Evolutionary conservation across 2,888 invertebrate genomes (phyloP).

Genomic region (Synergus gifuensis): DNA sequence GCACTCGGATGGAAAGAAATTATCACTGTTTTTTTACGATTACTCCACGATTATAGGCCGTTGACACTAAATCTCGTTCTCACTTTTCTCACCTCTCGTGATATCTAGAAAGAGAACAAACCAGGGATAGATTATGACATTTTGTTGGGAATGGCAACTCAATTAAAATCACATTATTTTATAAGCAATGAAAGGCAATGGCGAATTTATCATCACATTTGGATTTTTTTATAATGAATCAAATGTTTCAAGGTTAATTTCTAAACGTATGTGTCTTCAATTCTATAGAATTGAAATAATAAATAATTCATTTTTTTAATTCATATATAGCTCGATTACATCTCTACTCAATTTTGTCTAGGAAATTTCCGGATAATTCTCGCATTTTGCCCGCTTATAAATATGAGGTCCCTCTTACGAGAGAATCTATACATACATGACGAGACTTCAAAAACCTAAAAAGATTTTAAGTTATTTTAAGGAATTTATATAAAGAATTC

Average conservation of each 20-base stretch:
- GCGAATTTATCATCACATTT: not conserved
- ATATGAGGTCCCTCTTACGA: too few species aligned
- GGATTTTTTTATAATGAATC: too few species aligned
- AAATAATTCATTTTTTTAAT: too few species aligned
- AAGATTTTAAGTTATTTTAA: too few species aligned
- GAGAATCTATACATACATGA: too few species aligned
- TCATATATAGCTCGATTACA: too few species aligned
- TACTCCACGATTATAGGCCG: conserved; percentile 35
- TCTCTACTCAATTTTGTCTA: too few species aligned
- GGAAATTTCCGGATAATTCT: too few species aligned
- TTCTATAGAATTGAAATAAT: too few species aligned
- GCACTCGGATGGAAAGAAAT: not conserved
- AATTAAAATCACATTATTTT: not conserved
- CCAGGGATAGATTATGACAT: conserved; percentile 23
- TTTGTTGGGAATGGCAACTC: not conserved
- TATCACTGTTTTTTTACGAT: conserved; percentile 12
- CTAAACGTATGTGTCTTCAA: not conserved
- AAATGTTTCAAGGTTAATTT: not conserved
- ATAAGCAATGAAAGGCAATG: not conserved
- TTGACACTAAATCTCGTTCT: conserved; percentile 26
- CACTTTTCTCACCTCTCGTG: conserved; percentile 34
- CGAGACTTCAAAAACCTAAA: too few species aligned
- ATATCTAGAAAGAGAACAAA: conserved; percentile 38
- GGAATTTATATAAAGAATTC: too few species aligned
- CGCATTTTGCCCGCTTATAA: too few species aligned